phyloP scores from a whole-genome alignment of 2,797 vertebrate species.

The Parauchenoglanis ngamensis region DNA sequence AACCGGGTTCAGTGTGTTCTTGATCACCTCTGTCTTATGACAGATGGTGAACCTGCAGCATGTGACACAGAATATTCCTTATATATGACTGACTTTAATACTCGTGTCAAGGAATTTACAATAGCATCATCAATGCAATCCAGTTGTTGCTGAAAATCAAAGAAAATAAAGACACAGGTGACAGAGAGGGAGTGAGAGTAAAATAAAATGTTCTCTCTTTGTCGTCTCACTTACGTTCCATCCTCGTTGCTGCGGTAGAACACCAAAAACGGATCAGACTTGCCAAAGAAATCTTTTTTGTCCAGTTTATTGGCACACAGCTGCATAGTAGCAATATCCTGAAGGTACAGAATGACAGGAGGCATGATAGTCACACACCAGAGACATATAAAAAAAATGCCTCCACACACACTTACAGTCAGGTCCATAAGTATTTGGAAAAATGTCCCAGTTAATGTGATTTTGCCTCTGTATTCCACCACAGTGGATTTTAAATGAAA shows the following conservation, averaged over 20 bases:
- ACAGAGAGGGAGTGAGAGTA: not conserved
- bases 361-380: not conserved
- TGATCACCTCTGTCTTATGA: constrained; percentile 97
- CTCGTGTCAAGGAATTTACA: not conserved
- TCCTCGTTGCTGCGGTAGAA: constrained; percentile 98
- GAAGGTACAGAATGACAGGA: not conserved
- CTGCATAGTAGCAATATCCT: constrained; percentile 85
- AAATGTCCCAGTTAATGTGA: too few species aligned
- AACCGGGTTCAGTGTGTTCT: constrained; percentile 93
- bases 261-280: constrained; percentile 95
- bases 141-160: not conserved
- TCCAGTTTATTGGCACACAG: constrained; percentile 96
- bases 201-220: not conserved
- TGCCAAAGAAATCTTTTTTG: constrained; percentile 97
- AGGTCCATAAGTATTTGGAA: too few species aligned
- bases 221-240: constrained; percentile 83
- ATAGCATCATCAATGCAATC: not conserved
- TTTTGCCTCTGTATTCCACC: too few species aligned
- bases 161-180: not conserved
- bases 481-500: too few species aligned
- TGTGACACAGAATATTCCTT: not conserved
- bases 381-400: not conserved
- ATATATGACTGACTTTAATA: not conserved
- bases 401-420: not conserved
- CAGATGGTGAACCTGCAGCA: constrained; percentile 93